Evolutionary conservation across 2,888 invertebrate genomes (phyloP), one percentile per base, ranked within the genome.

Genomic region (Biston stratarius): DNA sequence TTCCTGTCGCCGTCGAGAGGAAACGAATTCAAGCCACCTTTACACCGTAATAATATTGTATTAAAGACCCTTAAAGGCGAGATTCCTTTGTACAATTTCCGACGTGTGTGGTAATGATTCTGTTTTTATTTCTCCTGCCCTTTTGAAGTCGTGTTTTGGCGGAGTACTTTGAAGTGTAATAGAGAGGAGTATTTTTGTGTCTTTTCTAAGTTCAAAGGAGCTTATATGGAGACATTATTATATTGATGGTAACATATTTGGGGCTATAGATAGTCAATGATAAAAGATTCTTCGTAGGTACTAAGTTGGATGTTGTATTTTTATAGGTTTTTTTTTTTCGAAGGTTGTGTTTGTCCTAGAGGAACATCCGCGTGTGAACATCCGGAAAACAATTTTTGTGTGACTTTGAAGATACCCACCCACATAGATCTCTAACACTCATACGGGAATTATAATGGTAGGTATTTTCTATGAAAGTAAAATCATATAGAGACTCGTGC

Each of bases 1-100:
- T 88, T 84, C 87, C 86, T 84, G 85, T 85, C 81, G 77, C 64
- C 81, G 78, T 68, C 74, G 70, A 80, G 77, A 77, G 83, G 79
- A 83, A 83, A 83, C 83, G 79, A 83, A 81, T 80, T 81, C 79
- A 71, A 73, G 76, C 73, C 83, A 83, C 81, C 82, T 84, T 82
- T 76, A 77, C 74, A 71, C 75, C 76, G 75, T 81, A 79, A 84
- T 83, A 84, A 82, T 83, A 80, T 82, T 83, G 79, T 77, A 78
- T 81, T 84, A 80, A 80, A 79, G 74, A 74, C 73, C 75, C 72
- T 74, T 75, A 76, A 74, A 70, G 79, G 73, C 55, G 70, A 76
- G 74, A 75, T 77, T 79, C 77, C 77, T 78, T 80, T 80, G 74
- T 71, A 70, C 71, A 70, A 72, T 65, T 74, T 74, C 71, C 69